Evolutionary conservation across 1,140 invertebrate species (phyloP).

Genomic region (Chrysomallon squamiferum): DNA sequence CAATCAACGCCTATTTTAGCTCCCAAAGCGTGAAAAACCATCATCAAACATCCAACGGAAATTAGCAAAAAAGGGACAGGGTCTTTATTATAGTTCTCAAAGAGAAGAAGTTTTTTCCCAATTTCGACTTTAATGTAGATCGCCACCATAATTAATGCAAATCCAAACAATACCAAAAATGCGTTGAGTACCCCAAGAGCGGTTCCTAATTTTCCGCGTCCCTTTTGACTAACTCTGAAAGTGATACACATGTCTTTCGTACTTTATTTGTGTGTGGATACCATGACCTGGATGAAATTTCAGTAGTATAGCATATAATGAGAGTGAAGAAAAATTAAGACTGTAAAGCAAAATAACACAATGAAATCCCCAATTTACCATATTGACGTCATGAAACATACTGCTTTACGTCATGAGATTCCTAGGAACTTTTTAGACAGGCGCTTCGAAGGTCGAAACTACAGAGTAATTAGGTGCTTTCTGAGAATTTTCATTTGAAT

Average conservation of each 20-base stretch:
- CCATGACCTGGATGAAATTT: no score
- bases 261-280: no score
- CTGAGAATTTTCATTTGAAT: no score
- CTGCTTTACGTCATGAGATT: no score
- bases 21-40: background rate
- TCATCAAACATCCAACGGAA: slow-evolving; percentile 1
- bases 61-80: background rate
- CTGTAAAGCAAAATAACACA: no score
- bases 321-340: no score
- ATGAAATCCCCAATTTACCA: no score
- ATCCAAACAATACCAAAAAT: background rate
- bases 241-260: background rate
- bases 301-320: no score
- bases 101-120: background rate
- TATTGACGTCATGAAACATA: no score
- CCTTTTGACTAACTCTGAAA: background rate
- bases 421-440: no score
- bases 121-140: slow-evolving; percentile 5
- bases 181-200: background rate
- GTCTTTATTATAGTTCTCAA: background rate
- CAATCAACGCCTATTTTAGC: background rate
- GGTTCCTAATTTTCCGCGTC: background rate
- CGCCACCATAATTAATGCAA: background rate
- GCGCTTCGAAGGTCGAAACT: no score
- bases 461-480: no score